Conservation (phyloP, 2,888 invertebrate genomes). For the Deroplatys truncata region DNA sequence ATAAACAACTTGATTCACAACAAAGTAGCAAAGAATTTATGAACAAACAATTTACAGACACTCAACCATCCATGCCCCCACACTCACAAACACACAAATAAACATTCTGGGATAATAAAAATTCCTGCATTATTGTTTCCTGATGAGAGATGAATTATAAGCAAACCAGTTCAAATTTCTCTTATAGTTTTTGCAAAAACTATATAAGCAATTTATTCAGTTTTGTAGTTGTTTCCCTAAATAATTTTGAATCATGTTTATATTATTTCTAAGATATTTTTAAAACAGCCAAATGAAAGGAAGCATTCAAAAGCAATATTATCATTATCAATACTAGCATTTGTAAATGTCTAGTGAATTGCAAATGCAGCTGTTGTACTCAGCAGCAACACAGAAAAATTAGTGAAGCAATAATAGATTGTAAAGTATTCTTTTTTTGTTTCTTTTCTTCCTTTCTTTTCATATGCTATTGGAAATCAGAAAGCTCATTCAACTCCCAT, state of each 20-base stretch:
- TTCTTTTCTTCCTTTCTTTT: no score
- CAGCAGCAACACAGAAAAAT: no score
- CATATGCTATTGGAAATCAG: not conserved
- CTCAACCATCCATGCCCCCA: not conserved
- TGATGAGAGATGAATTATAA: not conserved
- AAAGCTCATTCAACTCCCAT: not conserved
- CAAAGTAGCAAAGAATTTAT: not conserved
- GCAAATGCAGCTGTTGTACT: no score
- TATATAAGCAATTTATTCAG: not conserved
- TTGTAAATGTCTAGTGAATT: no score
- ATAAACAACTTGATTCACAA: not conserved
- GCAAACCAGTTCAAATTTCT: not conserved
- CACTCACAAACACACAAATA: not conserved
- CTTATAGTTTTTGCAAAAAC: not conserved
- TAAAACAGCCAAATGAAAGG: not conserved
- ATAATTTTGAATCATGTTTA: not conserved
- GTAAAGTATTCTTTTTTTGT: no score
- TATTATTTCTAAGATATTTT: not conserved
- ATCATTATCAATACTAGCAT: not conserved
- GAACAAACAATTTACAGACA: not conserved
- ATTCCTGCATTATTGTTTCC: not conserved
- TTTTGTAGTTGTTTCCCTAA: not conserved
- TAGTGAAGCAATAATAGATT: no score
- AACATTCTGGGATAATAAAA: not conserved
- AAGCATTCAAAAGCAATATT: not conserved